Percentiles rank a stretch among this genome's conserved stretches.
Conservation (phyloP, 2,113 vertebrate species). For the Fulmarus glacialis region DNA sequence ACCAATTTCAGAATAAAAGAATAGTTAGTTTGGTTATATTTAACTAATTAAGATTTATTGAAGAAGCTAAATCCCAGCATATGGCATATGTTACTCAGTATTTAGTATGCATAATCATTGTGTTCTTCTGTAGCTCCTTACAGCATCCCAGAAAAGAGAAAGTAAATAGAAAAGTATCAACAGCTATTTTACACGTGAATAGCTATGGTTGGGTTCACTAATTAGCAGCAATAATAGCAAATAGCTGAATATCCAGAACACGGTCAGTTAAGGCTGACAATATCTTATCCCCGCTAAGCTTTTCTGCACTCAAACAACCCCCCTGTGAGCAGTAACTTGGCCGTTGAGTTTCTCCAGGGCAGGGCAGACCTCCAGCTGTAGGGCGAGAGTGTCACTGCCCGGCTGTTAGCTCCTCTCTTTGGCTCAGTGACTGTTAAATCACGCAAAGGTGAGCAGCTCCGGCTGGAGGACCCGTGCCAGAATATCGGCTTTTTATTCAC, state of each 20-base stretch:
- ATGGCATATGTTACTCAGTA: not conserved
- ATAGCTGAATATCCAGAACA: not conserved
- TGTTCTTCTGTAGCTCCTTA: not conserved
- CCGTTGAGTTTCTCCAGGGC: not conserved
- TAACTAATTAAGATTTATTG: slow-evolving; percentile 30
- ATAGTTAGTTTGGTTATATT: not conserved
- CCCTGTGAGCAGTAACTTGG: not conserved
- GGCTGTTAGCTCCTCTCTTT: too few relatives aligned
- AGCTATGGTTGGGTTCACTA: too few relatives aligned
- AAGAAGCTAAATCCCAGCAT: not conserved
- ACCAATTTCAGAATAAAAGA: not conserved
- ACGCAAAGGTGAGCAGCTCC: accelerated
- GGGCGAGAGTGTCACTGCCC: not conserved
- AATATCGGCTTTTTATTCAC: not conserved
- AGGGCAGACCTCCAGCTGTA: too few relatives aligned
- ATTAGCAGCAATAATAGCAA: not conserved
- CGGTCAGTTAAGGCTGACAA: not conserved
- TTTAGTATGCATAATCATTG: not conserved
- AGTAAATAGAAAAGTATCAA: not conserved
- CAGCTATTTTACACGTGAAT: not conserved
- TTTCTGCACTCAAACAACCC: too few relatives aligned
- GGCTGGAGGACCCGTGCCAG: not conserved
- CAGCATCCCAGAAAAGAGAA: not conserved
- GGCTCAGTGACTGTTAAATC: not conserved
- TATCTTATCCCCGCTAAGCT: not conserved